Evolutionary conservation across 2,797 vertebrate species (phyloP).

Genomic region (Falco naumanni): DNA sequence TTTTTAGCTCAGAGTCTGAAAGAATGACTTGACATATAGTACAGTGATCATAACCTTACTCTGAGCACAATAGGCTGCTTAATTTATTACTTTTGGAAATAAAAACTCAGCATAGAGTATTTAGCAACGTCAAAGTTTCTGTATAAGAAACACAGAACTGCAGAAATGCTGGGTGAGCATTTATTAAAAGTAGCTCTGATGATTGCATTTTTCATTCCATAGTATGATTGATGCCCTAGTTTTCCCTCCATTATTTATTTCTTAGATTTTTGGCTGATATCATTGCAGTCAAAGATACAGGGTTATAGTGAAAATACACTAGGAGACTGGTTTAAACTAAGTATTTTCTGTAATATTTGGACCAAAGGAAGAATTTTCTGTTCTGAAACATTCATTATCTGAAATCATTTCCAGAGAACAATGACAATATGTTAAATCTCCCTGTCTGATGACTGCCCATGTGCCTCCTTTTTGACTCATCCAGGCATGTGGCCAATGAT

Average conservation of each 20-base stretch:
- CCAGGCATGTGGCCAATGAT: not conserved
- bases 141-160: not conserved
- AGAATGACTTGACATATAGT: conserved; percentile 44
- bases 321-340: not conserved
- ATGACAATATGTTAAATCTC: conserved; percentile 19
- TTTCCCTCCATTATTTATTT: conserved; percentile 30
- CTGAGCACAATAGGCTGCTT: conserved; percentile 17
- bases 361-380: not conserved
- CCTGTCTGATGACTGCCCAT: not conserved
- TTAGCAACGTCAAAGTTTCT: not conserved
- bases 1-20: conserved; percentile 35
- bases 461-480: conserved; percentile 43
- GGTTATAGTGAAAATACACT: not conserved
- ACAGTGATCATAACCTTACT: conserved; percentile 22
- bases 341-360: conserved; percentile 37
- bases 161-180: conserved; percentile 33
- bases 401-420: conserved; percentile 12
- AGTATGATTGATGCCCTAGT: conserved; percentile 3
- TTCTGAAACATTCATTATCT: conserved; percentile 29
- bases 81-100: conserved; percentile 23
- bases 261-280: not conserved
- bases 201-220: not conserved
- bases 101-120: not conserved
- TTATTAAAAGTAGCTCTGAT: conserved; percentile 19
- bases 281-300: not conserved